Conservation (phyloP, 1,140 invertebrate species). For the Drosophila equinoxialis region DNA sequence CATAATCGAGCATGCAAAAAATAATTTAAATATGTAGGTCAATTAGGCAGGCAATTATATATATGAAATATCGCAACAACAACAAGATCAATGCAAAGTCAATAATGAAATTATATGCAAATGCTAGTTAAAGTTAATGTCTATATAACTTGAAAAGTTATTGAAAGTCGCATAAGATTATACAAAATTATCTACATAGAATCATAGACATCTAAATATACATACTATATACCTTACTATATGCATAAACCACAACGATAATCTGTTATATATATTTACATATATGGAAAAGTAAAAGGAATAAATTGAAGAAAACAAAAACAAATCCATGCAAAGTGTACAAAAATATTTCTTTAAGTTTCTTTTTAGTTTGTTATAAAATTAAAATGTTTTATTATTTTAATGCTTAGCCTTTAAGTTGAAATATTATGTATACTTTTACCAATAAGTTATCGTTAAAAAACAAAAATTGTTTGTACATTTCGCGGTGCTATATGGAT, state of each 20-base stretch:
- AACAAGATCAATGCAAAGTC: constrained; percentile 48
- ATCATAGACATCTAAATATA: constrained; percentile 23
- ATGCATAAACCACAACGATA: constrained; percentile 64
- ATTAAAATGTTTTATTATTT: constrained; percentile 52
- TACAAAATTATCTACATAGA: not conserved
- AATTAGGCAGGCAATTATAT: constrained; percentile 74
- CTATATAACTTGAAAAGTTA: constrained; percentile 41
- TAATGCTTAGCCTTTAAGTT: constrained; percentile 58
- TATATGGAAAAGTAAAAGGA: not conserved
- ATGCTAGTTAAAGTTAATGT: constrained; percentile 70
- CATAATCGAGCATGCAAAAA: constrained; percentile 51
- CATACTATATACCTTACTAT: not conserved
- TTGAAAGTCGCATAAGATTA: not conserved
- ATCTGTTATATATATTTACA: constrained; percentile 61
- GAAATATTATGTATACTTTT: constrained; percentile 34
- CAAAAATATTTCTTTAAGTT: constrained; percentile 67
- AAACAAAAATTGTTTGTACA: constrained; percentile 67
- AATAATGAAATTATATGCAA: constrained; percentile 54
- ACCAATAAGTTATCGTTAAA: constrained; percentile 42
- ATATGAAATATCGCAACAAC: not conserved
- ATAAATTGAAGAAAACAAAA: constrained; percentile 8
- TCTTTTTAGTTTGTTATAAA: constrained; percentile 57
- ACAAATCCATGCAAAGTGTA: constrained; percentile 67
- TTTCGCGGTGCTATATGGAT: constrained; percentile 75
- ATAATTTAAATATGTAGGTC: constrained; percentile 73